Evolutionary conservation across 2,888 invertebrate genomes (phyloP).

Genomic region (Eueremaeus valkanovi): DNA sequence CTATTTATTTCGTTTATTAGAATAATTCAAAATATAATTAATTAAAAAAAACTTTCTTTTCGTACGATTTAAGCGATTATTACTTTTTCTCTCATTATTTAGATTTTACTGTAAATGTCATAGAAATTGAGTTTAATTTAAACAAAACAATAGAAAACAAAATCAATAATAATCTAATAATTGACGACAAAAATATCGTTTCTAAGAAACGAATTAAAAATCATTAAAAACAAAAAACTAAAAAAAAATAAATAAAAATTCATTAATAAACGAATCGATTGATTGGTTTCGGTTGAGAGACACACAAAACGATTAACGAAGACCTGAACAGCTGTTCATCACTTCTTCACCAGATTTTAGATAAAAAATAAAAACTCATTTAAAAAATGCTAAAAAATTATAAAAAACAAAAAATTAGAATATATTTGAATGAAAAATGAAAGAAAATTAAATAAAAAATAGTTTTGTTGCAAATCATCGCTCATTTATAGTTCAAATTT

Average conservation of each 20-base stretch:
- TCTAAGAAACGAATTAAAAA: not conserved
- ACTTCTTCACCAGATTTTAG: not conserved
- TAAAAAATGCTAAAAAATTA: no score
- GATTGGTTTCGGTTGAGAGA: not conserved
- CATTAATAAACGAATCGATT: not conserved
- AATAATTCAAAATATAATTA: not conserved
- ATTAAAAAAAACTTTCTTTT: not conserved
- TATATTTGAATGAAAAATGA: not conserved
- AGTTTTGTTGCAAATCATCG: not conserved
- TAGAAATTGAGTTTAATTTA: not conserved
- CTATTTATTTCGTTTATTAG: not conserved
- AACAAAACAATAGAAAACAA: not conserved
- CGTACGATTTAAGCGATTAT: not conserved
- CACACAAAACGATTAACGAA: no score
- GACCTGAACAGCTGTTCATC: not conserved
- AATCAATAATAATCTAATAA: not conserved
- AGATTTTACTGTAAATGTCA: not conserved
- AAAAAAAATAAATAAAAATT: not conserved
- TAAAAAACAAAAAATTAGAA: not conserved
- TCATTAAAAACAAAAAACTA: not conserved
- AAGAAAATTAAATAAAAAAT: not conserved
- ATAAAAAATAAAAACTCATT: not conserved
- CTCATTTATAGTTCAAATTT: not conserved
- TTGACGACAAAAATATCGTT: not conserved
- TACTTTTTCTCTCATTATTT: not conserved